phyloP scores from a whole-genome alignment of 2,113 vertebrate genomes.

The Chlamydotis undulata region DNA sequence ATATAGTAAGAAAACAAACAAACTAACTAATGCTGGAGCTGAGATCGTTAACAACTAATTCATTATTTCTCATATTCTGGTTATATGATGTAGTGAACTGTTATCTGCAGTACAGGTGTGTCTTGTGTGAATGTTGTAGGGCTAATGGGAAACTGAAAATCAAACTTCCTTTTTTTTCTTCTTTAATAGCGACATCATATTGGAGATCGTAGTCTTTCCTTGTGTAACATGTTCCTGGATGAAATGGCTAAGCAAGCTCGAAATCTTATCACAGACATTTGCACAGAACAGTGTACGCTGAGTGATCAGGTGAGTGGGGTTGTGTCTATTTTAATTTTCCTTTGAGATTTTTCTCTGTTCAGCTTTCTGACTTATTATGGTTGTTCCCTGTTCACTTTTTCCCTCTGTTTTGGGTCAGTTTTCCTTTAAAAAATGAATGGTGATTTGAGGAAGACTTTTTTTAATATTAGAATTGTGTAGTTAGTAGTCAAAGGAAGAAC shows the following conservation, averaged over 20 bases:
- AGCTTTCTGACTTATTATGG: background rate
- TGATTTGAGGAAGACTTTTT: background rate
- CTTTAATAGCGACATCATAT: conserved; percentile 91
- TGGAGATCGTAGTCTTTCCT: conserved; percentile 94
- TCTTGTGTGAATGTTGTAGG: background rate
- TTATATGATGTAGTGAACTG: background rate
- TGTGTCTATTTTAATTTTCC: background rate
- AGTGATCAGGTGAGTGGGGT: conserved; percentile 91
- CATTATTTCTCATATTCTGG: background rate
- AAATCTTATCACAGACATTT: conserved; percentile 99
- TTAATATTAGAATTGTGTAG: background rate
- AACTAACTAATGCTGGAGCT: background rate
- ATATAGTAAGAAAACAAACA: background rate
- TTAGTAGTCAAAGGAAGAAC: background rate
- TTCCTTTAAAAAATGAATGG: background rate
- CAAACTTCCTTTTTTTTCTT: background rate
- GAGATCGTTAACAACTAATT: background rate
- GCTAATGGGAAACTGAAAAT: background rate
- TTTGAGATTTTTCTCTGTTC: background rate
- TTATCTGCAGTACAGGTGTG: background rate
- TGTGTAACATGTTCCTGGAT: conserved; percentile 99
- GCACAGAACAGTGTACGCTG: conserved; percentile 96
- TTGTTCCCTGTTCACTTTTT: background rate
- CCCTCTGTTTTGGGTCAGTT: background rate
- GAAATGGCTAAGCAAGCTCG: conserved; percentile 99